These are phyloP conservation scores for Zophobas atratus DNA, from an alignment of 1,140 invertebrate species.

Conservation along the genomic window DNA sequence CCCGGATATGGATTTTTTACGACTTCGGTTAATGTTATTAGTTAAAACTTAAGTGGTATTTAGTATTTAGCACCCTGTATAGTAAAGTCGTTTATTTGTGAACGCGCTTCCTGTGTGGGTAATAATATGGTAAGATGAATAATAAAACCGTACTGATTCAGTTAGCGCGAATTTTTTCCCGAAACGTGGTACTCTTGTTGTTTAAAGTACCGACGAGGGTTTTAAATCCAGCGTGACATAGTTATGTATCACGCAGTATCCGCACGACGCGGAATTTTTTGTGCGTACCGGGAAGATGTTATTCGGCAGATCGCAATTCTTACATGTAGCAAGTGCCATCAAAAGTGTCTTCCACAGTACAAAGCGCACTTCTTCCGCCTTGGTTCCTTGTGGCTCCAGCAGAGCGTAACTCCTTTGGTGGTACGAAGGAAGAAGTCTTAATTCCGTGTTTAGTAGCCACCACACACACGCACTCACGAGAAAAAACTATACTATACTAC, in stretches of 20 bases:
- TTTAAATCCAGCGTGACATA: no score
- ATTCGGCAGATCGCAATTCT: background rate
- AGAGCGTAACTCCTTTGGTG: slow-evolving; percentile 43
- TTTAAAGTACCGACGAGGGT: no score
- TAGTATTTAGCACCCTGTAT: no score
- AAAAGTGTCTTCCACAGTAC: slow-evolving; percentile 52
- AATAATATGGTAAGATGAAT: no score
- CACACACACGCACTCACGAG: slow-evolving; percentile 38
- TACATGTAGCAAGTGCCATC: slow-evolving; percentile 50
- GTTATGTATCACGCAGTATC: no score
- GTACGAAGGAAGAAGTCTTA: slow-evolving; percentile 1
- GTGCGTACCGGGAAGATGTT: background rate
- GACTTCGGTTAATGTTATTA: background rate
- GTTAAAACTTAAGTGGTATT: background rate
- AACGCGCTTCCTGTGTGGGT: no score
- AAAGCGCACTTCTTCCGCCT: slow-evolving; percentile 51
- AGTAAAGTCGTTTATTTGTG: no score
- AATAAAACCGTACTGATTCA: no score
- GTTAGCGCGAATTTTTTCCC: no score
- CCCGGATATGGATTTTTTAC: slow-evolving; percentile 17
- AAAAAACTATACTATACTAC: slow-evolving; percentile 13
- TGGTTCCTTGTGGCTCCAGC: slow-evolving; percentile 30
- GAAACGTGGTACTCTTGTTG: no score
- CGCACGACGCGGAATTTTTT: background rate
- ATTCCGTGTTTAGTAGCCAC: slow-evolving; percentile 28